A percentile compares a stretch with the other conserved stretches of the same genome.
Evolutionary conservation across 30 jellyfish, hydroid and myxozoan genomes (phyloP).

Genomic region (Hydractinia echinata): DNA sequence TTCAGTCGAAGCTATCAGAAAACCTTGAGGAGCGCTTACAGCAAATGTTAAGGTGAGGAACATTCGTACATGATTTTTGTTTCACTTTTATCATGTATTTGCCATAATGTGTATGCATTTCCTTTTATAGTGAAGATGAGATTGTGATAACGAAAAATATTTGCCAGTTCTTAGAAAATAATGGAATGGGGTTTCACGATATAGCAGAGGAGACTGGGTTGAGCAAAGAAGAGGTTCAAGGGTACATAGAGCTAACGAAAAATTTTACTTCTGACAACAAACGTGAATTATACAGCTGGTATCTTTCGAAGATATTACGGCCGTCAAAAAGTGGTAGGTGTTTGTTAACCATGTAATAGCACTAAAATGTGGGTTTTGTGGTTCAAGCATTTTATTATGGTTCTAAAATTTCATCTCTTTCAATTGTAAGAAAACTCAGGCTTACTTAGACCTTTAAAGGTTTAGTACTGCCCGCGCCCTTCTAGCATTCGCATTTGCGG

Average conservation of each 20-base stretch:
- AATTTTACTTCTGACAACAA: slow-evolving; percentile 22
- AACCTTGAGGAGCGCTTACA: slow-evolving; percentile 56
- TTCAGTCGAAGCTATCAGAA: neutral
- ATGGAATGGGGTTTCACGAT: slow-evolving; percentile 65
- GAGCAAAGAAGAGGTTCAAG: slow-evolving; percentile 47
- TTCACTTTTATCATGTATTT: neutral
- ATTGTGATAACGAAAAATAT: slow-evolving; percentile 58
- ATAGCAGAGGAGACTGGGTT: slow-evolving; percentile 82
- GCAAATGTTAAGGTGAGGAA: slow-evolving; percentile 68
- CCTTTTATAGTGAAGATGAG: slow-evolving; percentile 61
- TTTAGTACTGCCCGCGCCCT: too few species aligned
- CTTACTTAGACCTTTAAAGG: too few species aligned
- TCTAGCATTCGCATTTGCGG: too few species aligned
- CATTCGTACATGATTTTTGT: too few species aligned
- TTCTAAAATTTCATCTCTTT: too few species aligned
- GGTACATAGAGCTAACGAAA: slow-evolving; percentile 39
- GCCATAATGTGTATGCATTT: neutral
- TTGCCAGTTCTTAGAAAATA: slow-evolving; percentile 79
- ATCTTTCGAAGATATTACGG: slow-evolving; percentile 73
- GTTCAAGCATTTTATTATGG: too few species aligned
- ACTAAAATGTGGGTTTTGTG: too few species aligned
- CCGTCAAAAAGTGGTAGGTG: slow-evolving; percentile 79
- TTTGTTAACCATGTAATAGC: neutral
- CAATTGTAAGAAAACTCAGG: too few species aligned
- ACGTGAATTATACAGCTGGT: slow-evolving; percentile 87